Conservation (phyloP, 2,113 vertebrate genomes). For the Sporophila hypoxantha region DNA sequence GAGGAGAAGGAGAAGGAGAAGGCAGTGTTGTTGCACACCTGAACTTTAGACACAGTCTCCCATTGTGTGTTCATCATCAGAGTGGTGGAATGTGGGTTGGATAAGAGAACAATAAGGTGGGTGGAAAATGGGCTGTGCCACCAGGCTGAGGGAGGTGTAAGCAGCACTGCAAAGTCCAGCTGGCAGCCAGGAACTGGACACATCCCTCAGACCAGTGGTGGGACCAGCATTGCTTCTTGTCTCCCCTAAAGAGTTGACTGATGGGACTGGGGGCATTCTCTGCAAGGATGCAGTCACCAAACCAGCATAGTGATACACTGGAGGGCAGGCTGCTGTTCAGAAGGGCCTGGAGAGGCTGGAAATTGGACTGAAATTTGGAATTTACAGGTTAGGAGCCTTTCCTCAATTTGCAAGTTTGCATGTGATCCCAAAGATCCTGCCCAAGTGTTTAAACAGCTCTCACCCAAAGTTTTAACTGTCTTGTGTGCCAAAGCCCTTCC, state of each 20-base stretch:
- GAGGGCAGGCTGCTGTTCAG: not conserved
- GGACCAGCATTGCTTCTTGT: not conserved
- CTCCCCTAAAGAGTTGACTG: not conserved
- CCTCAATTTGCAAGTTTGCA: not conserved
- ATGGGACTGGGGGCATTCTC: not conserved
- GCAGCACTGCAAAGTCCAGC: not conserved
- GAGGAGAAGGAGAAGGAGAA: not conserved
- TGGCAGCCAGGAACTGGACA: not conserved
- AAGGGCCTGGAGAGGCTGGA: not conserved
- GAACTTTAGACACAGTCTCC: not conserved
- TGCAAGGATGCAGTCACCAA: not conserved
- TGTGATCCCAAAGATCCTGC: not conserved
- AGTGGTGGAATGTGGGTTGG: not conserved
- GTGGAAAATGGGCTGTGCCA: not conserved
- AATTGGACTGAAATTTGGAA: not conserved
- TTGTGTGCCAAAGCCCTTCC: not conserved
- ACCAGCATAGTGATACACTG: fast-evolving
- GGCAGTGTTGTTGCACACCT: not conserved
- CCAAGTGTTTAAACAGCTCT: not conserved
- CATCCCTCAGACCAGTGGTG: not conserved
- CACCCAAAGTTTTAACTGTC: not conserved
- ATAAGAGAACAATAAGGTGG: not conserved
- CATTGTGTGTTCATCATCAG: not conserved
- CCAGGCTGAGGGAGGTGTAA: not conserved
- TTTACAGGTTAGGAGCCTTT: not conserved